A percentile compares a stretch with the other conserved stretches of the same genome.
phyloP scores from a whole-genome alignment of 2,797 vertebrate genomes.

The Pipistrellus pipistrellus region DNA sequence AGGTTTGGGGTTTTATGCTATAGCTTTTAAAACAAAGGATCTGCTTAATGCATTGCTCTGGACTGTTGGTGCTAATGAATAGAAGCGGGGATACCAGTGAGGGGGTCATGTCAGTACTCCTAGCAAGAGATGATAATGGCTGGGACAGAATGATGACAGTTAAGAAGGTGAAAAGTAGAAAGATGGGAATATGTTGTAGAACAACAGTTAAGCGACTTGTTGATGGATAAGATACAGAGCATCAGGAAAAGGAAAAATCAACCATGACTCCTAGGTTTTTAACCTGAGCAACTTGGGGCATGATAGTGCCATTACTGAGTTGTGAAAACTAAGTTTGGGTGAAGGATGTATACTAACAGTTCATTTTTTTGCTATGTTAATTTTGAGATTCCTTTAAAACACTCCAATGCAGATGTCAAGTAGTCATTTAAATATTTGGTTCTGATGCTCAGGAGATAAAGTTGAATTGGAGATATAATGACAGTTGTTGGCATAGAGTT shows the following conservation, averaged over 20 bases:
- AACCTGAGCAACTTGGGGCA: not conserved
- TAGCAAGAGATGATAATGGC: not conserved
- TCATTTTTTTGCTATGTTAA: not conserved
- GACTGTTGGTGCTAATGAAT: too few relatives aligned
- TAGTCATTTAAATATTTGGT: not conserved
- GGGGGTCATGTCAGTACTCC: not conserved
- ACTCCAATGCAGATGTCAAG: not conserved
- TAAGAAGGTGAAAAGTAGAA: not conserved
- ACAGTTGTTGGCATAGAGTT: not conserved
- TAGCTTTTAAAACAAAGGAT: not conserved
- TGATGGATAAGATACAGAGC: not conserved
- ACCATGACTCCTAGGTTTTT: not conserved
- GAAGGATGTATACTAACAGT: not conserved
- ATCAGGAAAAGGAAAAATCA: not conserved
- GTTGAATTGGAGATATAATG: not conserved
- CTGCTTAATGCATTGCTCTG: not conserved
- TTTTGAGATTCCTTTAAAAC: conserved; percentile 7
- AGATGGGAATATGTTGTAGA: not conserved
- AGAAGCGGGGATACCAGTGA: not conserved
- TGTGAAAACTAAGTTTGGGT: not conserved
- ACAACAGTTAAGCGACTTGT: not conserved
- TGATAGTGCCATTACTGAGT: not conserved
- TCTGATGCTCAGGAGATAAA: not conserved
- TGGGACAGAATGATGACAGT: not conserved
- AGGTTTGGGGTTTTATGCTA: not conserved